phyloP scores from a whole-genome alignment of 2,797 vertebrate genomes.

The Heteromormyrus szaboi region DNA sequence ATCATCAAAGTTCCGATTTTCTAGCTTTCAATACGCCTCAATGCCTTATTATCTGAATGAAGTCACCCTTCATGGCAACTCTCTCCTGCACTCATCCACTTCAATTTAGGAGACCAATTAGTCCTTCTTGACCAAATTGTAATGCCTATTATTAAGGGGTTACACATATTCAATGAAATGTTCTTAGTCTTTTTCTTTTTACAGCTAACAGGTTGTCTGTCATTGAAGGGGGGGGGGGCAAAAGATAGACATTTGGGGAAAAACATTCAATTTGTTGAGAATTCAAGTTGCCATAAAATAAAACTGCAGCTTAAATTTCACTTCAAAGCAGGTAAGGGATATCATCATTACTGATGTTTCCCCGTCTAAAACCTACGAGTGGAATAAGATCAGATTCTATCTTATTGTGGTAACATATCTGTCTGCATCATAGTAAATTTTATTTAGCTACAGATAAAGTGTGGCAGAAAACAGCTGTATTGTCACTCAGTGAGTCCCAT shows the following conservation, averaged over 20 bases:
- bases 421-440: neutral
- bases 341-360: neutral
- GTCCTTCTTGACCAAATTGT: neutral
- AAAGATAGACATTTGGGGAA: constrained; percentile 23
- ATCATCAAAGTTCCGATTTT: neutral
- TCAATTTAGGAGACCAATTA: neutral
- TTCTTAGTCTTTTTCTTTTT: neutral
- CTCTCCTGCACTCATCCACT: neutral
- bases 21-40: neutral
- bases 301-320: neutral
- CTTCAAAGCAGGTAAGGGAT: neutral
- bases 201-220: constrained; percentile 54
- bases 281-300: neutral
- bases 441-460: neutral
- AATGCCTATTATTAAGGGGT: neutral
- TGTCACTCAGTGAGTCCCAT: neutral
- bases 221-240: constrained; percentile 70
- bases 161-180: neutral
- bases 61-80: neutral
- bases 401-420: neutral
- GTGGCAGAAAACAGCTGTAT: neutral
- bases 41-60: neutral
- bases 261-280: neutral
- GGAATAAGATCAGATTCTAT: neutral
- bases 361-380: neutral